Evolutionary conservation across 2,797 vertebrate genomes (phyloP).

Genomic region (Lagocephalus sceleratus): DNA sequence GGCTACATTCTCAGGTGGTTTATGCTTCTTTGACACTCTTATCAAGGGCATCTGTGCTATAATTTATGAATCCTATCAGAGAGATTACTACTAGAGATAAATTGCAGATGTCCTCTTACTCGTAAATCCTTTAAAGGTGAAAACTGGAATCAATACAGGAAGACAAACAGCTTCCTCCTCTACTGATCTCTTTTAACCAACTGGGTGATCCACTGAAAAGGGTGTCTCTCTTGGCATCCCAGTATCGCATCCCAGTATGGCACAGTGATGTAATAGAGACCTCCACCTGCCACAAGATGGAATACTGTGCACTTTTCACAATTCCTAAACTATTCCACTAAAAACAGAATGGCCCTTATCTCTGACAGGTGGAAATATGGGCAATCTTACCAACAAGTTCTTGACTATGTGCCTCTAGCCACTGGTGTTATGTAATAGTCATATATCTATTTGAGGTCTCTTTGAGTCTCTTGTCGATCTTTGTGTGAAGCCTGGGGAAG

Average conservation of each 20-base stretch:
- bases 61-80: constrained; percentile 44
- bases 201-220: constrained; percentile 2
- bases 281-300: constrained; percentile 4
- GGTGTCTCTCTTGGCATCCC: neutral
- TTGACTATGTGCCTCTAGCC: constrained; percentile 27
- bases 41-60: constrained; percentile 39
- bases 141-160: constrained; percentile 36
- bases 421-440: constrained; percentile 27
- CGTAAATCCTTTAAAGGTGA: constrained; percentile 34
- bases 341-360: constrained; percentile 11
- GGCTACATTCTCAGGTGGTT: constrained; percentile 54
- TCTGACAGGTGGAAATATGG: constrained; percentile 30
- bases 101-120: constrained; percentile 17
- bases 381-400: constrained; percentile 15
- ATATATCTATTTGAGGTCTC: constrained; percentile 18
- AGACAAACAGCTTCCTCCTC: constrained; percentile 22
- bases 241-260: constrained; percentile 13
- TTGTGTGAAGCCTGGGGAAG: constrained; percentile 3
- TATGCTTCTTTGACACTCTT: constrained; percentile 32
- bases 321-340: constrained; percentile 16
- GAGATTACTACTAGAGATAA: neutral
- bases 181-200: constrained; percentile 8
- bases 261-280: constrained; percentile 9
- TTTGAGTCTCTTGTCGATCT: constrained; percentile 14
- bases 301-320: constrained; percentile 6